Conservation (phyloP, 2,888 invertebrate genomes). For the Epicampocera succincta region DNA sequence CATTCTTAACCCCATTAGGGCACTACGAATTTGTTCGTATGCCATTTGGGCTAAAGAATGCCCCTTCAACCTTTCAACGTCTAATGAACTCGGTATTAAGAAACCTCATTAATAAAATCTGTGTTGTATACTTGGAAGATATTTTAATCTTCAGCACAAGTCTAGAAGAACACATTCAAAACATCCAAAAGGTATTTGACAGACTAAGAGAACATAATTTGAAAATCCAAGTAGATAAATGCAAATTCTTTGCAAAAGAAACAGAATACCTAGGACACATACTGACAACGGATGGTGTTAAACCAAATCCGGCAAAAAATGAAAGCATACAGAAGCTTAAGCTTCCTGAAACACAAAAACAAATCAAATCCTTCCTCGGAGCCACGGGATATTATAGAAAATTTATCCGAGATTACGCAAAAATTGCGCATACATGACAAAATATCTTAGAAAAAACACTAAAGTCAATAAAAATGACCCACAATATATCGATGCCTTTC, state of each 20-base stretch:
- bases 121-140: conserved; percentile 38
- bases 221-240: conserved; percentile 41
- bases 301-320: conserved; percentile 72
- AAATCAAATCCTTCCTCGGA: no score
- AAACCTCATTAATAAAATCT: neutral
- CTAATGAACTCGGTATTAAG: conserved; percentile 64
- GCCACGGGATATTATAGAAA: no score
- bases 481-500: no score
- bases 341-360: no score
- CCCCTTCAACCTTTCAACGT: conserved; percentile 72
- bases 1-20: neutral
- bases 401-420: no score
- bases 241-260: conserved; percentile 71
- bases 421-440: conserved; percentile 20
- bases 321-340: conserved; percentile 50
- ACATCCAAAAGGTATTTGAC: conserved; percentile 6
- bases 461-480: conserved; percentile 42
- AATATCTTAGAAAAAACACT: conserved; percentile 26
- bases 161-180: conserved; percentile 18
- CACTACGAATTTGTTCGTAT: conserved; percentile 21
- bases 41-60: conserved; percentile 60
- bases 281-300: conserved; percentile 51
- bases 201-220: conserved; percentile 37
- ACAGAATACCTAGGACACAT: conserved; percentile 65
- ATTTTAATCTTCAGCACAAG: conserved; percentile 37